Evolutionary conservation across 2,888 invertebrate genomes (phyloP).

Genomic region (Hydroisotoma schaefferi): DNA sequence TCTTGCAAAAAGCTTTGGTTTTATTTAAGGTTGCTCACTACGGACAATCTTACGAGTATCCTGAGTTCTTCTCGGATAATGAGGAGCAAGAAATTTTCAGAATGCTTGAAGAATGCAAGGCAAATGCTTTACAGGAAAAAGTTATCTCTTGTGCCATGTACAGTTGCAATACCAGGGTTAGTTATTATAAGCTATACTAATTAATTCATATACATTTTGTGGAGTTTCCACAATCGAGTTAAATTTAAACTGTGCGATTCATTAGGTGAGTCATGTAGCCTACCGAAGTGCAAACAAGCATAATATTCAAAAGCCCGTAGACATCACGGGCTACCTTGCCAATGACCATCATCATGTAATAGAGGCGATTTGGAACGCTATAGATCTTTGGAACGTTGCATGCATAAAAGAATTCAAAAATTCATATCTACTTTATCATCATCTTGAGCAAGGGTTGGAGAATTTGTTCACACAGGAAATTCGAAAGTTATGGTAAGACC

Average conservation of each 20-base stretch:
- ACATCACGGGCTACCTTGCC: slow-evolving; percentile 21
- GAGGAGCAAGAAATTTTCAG: neutral
- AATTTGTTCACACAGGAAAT: slow-evolving; percentile 27
- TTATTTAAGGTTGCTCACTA: neutral
- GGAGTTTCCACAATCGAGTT: neutral
- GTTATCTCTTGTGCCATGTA: neutral
- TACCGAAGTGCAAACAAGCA: neutral
- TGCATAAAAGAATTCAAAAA: slow-evolving; percentile 27
- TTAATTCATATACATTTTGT: neutral
- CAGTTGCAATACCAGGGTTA: neutral
- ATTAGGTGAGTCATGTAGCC: neutral
- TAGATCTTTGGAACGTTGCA: slow-evolving; percentile 24
- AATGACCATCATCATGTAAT: slow-evolving; percentile 30
- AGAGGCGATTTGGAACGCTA: slow-evolving; percentile 28
- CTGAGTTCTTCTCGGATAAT: neutral
- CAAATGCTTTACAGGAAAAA: neutral
- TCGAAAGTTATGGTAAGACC: slow-evolving; percentile 26
- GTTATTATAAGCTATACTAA: neutral
- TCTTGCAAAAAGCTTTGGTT: slow-evolving; percentile 2
- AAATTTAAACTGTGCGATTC: neutral
- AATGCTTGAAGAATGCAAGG: neutral
- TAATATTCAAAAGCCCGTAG: neutral
- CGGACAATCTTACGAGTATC: neutral
- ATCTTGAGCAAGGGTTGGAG: slow-evolving; percentile 26
- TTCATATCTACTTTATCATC: slow-evolving; percentile 30